phyloP scores from a whole-genome alignment of 1,140 invertebrate species.

The Pristionchus pacificus region DNA sequence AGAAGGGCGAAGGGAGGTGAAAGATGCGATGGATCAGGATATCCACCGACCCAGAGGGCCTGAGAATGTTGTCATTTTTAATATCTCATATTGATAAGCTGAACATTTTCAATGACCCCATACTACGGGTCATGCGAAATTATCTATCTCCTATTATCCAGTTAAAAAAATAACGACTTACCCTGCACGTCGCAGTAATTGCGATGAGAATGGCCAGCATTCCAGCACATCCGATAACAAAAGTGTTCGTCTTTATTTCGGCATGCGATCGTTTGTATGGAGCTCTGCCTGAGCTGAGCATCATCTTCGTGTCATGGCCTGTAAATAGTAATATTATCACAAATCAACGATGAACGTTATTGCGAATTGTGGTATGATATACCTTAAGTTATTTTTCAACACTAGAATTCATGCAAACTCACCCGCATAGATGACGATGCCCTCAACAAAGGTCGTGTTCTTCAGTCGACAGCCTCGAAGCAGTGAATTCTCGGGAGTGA shows the following conservation, averaged over 20 bases:
- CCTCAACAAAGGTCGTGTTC: conserved; percentile 87
- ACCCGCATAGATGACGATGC: conserved; percentile 93
- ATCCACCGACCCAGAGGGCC: neutral
- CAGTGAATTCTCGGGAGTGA: conserved; percentile 86
- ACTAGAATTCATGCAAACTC: too few species aligned
- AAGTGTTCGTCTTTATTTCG: conserved; percentile 80
- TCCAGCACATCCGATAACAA: neutral
- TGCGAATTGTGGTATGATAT: too few species aligned
- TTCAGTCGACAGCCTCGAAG: conserved; percentile 87
- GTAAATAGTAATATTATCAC: conserved; percentile 18
- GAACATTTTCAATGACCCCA: conserved; percentile 61
- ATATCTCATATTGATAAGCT: conserved; percentile 64
- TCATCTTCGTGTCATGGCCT: conserved; percentile 93
- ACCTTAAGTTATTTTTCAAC: too few species aligned
- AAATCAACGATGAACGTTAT: too few species aligned
- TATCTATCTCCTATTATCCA: too few species aligned
- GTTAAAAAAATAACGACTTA: too few species aligned
- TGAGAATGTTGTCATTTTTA: neutral
- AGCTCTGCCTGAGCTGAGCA: conserved; percentile 92
- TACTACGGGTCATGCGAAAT: neutral
- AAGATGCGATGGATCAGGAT: neutral
- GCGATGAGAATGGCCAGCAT: neutral
- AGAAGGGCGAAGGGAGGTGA: neutral
- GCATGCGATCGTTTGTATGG: conserved; percentile 86
- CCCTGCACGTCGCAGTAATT: conserved; percentile 89